A percentile compares a stretch with the other conserved stretches of the same genome.
Evolutionary conservation across 2,113 vertebrate genomes (phyloP).

Genomic region (Salvelinus fontinalis): DNA sequence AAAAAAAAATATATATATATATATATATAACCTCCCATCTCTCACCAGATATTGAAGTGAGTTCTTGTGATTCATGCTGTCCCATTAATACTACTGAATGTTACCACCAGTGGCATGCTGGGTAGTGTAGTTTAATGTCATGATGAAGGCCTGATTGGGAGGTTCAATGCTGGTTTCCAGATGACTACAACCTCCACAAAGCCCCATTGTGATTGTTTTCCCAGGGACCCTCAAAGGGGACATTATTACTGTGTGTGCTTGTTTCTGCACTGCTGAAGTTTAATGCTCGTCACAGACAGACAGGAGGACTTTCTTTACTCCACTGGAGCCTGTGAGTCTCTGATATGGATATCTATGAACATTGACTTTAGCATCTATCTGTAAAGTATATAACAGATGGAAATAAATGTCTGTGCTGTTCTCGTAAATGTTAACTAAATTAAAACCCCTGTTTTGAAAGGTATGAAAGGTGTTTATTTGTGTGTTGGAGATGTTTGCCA

Average conservation of each 20-base stretch:
- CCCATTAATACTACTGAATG: constrained; percentile 68
- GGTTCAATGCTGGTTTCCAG: constrained; percentile 51
- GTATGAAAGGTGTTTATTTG: constrained; percentile 6
- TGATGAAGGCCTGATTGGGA: constrained; percentile 26
- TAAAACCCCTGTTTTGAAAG: constrained; percentile 74
- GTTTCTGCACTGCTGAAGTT: constrained; percentile 58
- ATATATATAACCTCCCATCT: constrained; percentile 38
- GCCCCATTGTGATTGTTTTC: constrained; percentile 38
- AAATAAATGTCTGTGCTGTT: constrained; percentile 77
- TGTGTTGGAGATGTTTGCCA: constrained; percentile 2
- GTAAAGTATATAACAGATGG: constrained; percentile 71
- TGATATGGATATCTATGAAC: constrained; percentile 38
- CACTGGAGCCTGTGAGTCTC: constrained; percentile 41
- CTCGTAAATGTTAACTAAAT: constrained; percentile 78
- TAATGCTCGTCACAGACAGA: constrained; percentile 48
- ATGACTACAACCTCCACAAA: constrained; percentile 35
- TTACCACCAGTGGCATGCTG: constrained; percentile 46
- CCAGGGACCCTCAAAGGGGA: constrained; percentile 46
- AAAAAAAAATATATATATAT: neutral
- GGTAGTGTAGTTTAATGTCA: constrained; percentile 45
- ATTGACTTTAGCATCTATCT: constrained; percentile 67
- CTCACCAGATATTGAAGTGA: constrained; percentile 59
- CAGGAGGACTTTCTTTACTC: constrained; percentile 43
- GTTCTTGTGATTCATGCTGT: constrained; percentile 54
- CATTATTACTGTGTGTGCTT: constrained; percentile 36